phyloP scores from a whole-genome alignment of 2,113 vertebrate genomes.

The Sturnus vulgaris region DNA sequence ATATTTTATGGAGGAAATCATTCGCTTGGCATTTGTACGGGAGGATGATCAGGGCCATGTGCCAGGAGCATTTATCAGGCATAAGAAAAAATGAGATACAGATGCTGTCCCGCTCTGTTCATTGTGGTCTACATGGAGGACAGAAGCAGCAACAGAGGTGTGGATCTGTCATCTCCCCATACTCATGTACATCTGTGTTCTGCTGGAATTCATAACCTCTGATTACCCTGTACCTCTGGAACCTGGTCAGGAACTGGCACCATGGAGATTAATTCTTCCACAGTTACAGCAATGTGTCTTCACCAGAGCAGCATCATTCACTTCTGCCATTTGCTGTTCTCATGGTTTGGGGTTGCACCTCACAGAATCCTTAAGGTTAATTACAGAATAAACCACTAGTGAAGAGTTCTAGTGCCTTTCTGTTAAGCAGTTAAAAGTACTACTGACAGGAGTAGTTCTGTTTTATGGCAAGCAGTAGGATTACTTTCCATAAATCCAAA shows the following conservation, averaged over 20 bases:
- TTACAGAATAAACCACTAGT: background rate
- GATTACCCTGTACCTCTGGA: background rate
- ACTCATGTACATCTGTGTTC: background rate
- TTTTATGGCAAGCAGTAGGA: background rate
- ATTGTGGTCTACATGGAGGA: background rate
- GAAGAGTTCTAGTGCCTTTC: background rate
- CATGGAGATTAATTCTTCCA: background rate
- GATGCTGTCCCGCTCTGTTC: background rate
- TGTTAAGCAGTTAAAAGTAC: background rate
- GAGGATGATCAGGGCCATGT: background rate
- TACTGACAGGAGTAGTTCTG: background rate
- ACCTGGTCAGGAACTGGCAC: background rate
- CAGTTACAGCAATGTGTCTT: background rate
- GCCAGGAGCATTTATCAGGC: background rate
- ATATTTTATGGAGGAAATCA: background rate
- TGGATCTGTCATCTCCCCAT: background rate
- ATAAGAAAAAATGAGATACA: background rate
- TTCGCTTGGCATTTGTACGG: background rate
- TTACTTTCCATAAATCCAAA: background rate
- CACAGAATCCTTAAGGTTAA: background rate
- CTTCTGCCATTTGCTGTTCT: background rate
- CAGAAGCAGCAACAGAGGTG: background rate
- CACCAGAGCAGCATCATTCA: background rate
- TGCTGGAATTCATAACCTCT: background rate
- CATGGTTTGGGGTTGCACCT: background rate